phyloP scores from a whole-genome alignment of 2,113 vertebrate species.

The Porphyrio hochstetteri region DNA sequence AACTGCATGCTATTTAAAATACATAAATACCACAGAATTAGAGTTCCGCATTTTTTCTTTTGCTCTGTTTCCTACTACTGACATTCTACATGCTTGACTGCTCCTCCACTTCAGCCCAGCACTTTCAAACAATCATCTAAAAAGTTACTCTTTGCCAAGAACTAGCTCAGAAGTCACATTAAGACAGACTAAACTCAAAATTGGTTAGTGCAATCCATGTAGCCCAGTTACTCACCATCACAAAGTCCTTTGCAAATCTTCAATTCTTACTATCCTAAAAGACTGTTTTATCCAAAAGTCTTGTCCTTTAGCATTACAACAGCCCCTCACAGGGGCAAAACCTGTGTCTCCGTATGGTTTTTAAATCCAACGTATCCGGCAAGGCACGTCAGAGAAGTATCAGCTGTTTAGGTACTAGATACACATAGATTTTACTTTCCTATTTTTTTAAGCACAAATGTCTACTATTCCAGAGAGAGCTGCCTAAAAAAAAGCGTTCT shows the following conservation, averaged over 20 bases:
- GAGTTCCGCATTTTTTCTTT: background rate
- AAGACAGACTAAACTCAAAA: background rate
- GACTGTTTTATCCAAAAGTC: background rate
- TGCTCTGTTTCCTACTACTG: background rate
- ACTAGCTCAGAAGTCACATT: background rate
- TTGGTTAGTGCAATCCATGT: background rate
- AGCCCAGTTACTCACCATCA: background rate
- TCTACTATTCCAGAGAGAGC: conserved; percentile 51
- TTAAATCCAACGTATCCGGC: background rate
- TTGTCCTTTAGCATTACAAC: background rate
- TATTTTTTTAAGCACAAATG: conserved; percentile 42
- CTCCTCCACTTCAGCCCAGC: background rate
- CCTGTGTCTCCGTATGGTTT: background rate
- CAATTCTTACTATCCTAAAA: background rate
- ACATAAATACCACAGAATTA: background rate
- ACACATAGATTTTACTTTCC: background rate
- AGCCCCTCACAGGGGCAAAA: background rate
- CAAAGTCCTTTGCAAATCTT: background rate
- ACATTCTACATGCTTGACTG: background rate
- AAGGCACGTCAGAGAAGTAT: background rate
- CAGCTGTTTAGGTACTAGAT: conserved; percentile 9
- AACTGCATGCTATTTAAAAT: background rate
- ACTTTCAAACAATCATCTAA: background rate
- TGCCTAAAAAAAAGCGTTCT: background rate
- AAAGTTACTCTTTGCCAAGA: background rate